Evolutionary conservation across 64 coral and sea anemone genomes (phyloP), one percentile per base, ranked within the genome.

Genomic region (Stichodactyla helianthus): DNA sequence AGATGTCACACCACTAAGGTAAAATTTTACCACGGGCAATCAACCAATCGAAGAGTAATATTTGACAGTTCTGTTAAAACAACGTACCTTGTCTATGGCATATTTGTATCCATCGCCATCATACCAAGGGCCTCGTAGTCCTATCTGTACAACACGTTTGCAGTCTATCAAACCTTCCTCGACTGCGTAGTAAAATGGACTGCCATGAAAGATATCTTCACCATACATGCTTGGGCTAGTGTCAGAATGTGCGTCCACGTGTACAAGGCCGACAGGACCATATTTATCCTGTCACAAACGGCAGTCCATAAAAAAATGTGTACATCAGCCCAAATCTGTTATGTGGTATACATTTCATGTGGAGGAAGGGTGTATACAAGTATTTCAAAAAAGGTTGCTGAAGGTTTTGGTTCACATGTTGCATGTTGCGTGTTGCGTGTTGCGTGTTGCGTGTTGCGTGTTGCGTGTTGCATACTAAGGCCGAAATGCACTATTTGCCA

Each of bases 231-330:
- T 31, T n/a, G 89, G 71, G 82, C 22, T 84, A 9, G 91, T 93
- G 61, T 97, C 94, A 18, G 91, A 89, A 82, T 97, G 94, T 35
- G 94, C 91, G 85, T 97, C 94, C 2, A 97, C 59, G 84, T 97
- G 94, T 19, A 97, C 62, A 0, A 97, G 65, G 58, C 94, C 94
- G 64, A 97, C 68, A 4, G 88, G 88, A 9, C 94, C 94, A 88
- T 93, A 61, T n/a, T 91, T 90, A 28, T 88, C 91, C 94, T 95
- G 85, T 5, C 51, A 87, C 67, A 53, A 15, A 6, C n/a, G 27
- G 12, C 8, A 31, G 7, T 9, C 12, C 12, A 31, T 1, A 13
- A 7, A 26, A 71, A 74, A 4, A 4, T 68, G n/a, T 74, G 0
- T 26, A n/a, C 35, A 44, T 44, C 35, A 44, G 35, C 2, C 35